Percentiles rank a stretch among this genome's conserved stretches.
phyloP scores from a whole-genome alignment of 2,888 invertebrate genomes.

The Yponomeuta cagnagella region DNA sequence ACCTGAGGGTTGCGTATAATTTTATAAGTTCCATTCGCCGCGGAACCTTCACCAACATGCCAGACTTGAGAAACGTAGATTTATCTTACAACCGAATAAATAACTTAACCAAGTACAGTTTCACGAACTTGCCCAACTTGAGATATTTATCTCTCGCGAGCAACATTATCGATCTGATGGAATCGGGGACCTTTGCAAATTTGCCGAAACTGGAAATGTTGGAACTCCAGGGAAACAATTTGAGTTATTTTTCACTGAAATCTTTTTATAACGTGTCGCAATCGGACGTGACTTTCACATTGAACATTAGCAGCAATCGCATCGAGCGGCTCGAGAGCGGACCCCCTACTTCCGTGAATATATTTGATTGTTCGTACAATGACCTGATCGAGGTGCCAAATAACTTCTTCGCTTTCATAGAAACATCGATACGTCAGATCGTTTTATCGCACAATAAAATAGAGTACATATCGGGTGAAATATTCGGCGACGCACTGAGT shows the following conservation, averaged over 20 bases:
- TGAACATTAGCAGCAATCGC: slow-evolving; percentile 86
- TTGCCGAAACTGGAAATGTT: slow-evolving; percentile 85
- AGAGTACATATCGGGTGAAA: slow-evolving; percentile 80
- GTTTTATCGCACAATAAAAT: slow-evolving; percentile 86
- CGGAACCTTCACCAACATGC: slow-evolving; percentile 82
- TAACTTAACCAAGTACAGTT: slow-evolving; percentile 81
- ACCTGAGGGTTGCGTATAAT: slow-evolving; percentile 89
- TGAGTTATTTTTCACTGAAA: slow-evolving; percentile 80
- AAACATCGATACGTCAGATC: slow-evolving; percentile 79
- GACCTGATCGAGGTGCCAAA: slow-evolving; percentile 79
- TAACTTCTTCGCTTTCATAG: slow-evolving; percentile 78
- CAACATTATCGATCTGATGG: slow-evolving; percentile 85
- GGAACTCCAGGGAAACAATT: slow-evolving; percentile 87
- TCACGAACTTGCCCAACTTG: slow-evolving; percentile 85
- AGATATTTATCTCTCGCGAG: slow-evolving; percentile 88
- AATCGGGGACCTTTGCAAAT: slow-evolving; percentile 83
- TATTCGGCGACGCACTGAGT: slow-evolving; percentile 81
- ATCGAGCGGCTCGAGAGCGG: slow-evolving; percentile 69
- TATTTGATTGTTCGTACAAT: slow-evolving; percentile 83
- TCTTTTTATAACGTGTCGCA: slow-evolving; percentile 82
- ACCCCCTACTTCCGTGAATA: slow-evolving; percentile 76
- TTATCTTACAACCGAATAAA: slow-evolving; percentile 86
- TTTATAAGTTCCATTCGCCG: slow-evolving; percentile 80
- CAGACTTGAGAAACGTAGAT: slow-evolving; percentile 84
- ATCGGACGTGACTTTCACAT: slow-evolving; percentile 78